These are phyloP conservation scores for Chloebia gouldiae DNA, from an alignment of 2,113 vertebrate genomes.

Conservation along the genomic window DNA sequence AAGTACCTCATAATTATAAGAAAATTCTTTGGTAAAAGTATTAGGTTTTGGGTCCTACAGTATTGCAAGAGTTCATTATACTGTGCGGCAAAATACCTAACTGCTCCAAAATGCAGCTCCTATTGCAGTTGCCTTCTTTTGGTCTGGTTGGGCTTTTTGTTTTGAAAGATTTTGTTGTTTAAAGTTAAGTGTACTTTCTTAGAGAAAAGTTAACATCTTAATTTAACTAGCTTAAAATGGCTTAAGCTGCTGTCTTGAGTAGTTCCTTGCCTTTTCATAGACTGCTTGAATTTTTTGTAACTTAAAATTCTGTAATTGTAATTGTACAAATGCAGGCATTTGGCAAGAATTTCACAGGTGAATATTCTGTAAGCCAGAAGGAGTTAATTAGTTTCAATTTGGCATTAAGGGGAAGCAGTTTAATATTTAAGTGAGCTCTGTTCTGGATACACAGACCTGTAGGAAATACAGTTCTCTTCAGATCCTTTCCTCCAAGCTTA, in stretches of 20 bases:
- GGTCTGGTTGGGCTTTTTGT: not conserved
- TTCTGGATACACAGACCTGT: not conserved
- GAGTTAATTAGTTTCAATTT: not conserved
- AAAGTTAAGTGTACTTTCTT: not conserved
- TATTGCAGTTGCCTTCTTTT: not conserved
- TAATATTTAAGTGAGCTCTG: not conserved
- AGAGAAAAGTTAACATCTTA: not conserved
- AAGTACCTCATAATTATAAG: not conserved
- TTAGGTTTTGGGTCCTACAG: not conserved
- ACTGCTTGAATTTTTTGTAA: not conserved
- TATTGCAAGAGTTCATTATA: not conserved
- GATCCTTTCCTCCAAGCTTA: not conserved
- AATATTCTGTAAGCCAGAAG: not conserved
- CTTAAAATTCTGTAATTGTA: too few species aligned
- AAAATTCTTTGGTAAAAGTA: not conserved
- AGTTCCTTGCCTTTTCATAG: not conserved
- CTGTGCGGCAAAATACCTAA: not conserved
- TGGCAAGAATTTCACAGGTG: not conserved
- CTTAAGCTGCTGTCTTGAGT: not conserved
- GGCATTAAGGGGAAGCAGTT: not conserved
- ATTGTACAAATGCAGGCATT: not conserved
- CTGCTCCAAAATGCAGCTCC: not conserved
- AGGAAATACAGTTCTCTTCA: not conserved
- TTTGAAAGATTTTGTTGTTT: not conserved
- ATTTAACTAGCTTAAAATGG: not conserved